Evolutionary conservation across 2,797 vertebrate genomes (phyloP).

Genomic region (Calcarius lapponicus): DNA sequence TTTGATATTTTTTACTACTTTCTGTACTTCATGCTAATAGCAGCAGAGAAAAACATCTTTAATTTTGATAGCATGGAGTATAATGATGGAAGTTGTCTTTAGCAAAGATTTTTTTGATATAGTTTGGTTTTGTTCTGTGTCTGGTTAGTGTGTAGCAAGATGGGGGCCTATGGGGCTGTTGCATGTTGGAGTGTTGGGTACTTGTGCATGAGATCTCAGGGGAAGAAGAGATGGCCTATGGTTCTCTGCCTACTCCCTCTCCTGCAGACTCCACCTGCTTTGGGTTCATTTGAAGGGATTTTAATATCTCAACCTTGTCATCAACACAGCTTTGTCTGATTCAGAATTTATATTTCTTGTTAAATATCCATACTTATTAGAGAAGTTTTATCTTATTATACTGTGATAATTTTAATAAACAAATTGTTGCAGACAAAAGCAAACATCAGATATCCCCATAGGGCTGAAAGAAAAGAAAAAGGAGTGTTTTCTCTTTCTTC

Average conservation of each 20-base stretch:
- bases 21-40: background rate
- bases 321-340: background rate
- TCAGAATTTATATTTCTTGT: background rate
- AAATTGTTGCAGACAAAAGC: background rate
- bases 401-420: background rate
- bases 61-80: background rate
- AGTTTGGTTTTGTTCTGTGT: background rate
- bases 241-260: background rate
- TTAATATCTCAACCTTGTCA: background rate
- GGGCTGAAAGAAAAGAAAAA: background rate
- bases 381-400: background rate
- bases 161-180: background rate
- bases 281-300: background rate
- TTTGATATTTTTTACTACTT: background rate
- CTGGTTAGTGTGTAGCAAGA: background rate
- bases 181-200: background rate
- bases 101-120: background rate
- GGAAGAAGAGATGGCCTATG: rapidly evolving
- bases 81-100: background rate
- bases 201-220: rapidly evolving
- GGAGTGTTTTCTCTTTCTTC: background rate
- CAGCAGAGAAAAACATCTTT: background rate
- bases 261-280: background rate
- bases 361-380: background rate
- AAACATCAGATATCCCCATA: background rate